Base-by-base conservation (phyloP, 2,113 vertebrate genomes). In the Polypterus senegalus region DNA sequence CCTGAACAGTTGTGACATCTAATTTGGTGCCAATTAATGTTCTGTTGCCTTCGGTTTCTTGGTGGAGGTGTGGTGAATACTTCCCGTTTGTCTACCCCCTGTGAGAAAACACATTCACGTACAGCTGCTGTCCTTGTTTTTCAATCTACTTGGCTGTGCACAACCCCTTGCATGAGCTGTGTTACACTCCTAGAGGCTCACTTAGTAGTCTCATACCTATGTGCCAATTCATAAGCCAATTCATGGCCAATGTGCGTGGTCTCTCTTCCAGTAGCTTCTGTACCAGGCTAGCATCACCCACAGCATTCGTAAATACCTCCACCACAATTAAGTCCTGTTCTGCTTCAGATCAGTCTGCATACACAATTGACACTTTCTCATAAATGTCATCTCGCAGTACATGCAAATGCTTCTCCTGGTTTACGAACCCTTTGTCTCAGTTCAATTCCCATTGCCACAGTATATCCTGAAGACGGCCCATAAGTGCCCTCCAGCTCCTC, bases 271-370 rank as follows among this genome's bases (percentile, higher is more conserved):
- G 57, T 9, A 71, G 9, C 52, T 47, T 71, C 10, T 70, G 70
- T 6, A 70, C 67, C 51, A 66, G 63, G 0, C 57, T 54, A 47
- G 66, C 54, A 58, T 67, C 59, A 3, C 59, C 63, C 43, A 66
- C n/a, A 1, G 57, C 62, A 6, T 70, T 65, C 46, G 68, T 70
- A 45, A 70, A 72, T 10, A 69, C 62, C 11, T 74, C 63, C 1
- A 70, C 49, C 7, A 9, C 52, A 5, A 71, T 66, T 2, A 54
- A 43, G 4, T 71, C 64, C n/a, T 69, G 63, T 3, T 66, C 58
- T 6, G 3, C 10, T 5, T 66, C 60, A 47, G 59, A 56, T 6
- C 49, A 51, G 7, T 51, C 49, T 6, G 49, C 49, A 51, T 51
- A 51, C 49, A 51, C 49, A 51, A 51, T 51, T 10, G 49, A 51